A percentile compares a stretch with the other conserved stretches of the same genome.
phyloP scores from a whole-genome alignment of 1,140 invertebrate genomes.

The Zophobas morio region DNA sequence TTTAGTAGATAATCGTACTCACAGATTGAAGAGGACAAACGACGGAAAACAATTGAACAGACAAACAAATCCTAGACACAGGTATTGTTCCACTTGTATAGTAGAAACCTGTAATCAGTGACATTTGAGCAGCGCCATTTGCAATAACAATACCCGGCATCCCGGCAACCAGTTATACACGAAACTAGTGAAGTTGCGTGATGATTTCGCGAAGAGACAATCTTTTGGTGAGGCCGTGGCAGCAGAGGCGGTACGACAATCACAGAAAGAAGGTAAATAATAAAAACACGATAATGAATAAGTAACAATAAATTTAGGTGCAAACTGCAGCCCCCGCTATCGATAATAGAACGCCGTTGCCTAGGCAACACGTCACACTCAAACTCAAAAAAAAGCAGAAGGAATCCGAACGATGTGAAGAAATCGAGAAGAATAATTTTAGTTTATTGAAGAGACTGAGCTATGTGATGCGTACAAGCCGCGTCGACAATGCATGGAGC shows the following conservation, averaged over 20 bases:
- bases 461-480: conserved; percentile 70
- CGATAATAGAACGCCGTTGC: conserved; percentile 69
- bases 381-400: conserved; percentile 74
- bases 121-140: conserved; percentile 9
- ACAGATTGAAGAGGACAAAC: too few relatives aligned
- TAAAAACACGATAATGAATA: conserved; percentile 19
- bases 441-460: conserved; percentile 71
- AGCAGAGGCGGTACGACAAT: conserved; percentile 69
- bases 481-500: conserved; percentile 72
- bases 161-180: conserved; percentile 43
- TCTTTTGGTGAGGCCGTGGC: conserved; percentile 70
- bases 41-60: too few relatives aligned
- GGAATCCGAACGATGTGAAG: conserved; percentile 70
- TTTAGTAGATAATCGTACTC: too few relatives aligned
- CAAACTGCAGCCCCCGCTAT: conserved; percentile 71
- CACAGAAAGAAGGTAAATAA: conserved; percentile 70
- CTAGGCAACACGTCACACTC: conserved; percentile 70
- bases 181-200: background rate
- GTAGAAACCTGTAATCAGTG: background rate
- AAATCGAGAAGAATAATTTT: conserved; percentile 73
- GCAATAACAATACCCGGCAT: background rate
- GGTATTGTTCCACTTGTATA: too few relatives aligned
- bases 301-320: conserved; percentile 67
- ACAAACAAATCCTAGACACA: too few relatives aligned
- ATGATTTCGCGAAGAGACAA: conserved; percentile 71